Base-by-base conservation (phyloP, 2,797 vertebrate species). In the Manis pentadactyla region DNA sequence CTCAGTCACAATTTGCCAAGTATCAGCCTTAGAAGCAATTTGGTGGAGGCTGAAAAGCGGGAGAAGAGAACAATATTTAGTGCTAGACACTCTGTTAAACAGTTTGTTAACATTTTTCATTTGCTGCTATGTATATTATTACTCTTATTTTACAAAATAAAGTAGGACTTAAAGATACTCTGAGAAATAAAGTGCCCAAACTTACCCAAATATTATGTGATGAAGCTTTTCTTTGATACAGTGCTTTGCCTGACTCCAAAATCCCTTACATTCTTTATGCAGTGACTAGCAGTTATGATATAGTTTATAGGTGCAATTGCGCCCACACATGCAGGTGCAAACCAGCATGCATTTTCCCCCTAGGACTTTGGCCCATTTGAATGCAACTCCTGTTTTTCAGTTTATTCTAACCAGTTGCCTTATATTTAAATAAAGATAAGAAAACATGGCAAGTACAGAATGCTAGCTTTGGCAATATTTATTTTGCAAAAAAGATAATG, bases 81-180 rank as follows among this genome's bases (percentile, higher is more conserved):
- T 66, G 27, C 55, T 15, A 92, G 57, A 39, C 68, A 78, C 94
- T 87, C 34, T 82, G 34, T 83, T 83, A 87, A 83, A 82, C n/a
- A 77, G 29, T 77, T 92, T 81, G 46, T 49, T 93, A 83, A 92
- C 63, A 77, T 82, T 86, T 83, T 95, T 68, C 29, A 77, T 83
- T 73, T 49, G 68, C 82, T 75, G 19, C 42, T 93, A 68, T 90
- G 51, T 34, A n/a, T 49, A 39, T 63, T 89, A 83, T 83, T 68
- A 29, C 19, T 92, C 75, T 97, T 71, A 90, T 77, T 93, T 93
- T 90, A 81, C 27, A 93, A 90, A 83, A 79, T 84, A 84, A 74
- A 49, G 27, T 34, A 71, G 31, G 59, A 78, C 29, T 71, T 83
- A 55, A 86, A 64, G 75, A 69, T 66, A 42, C 7, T 57, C 39